phyloP scores from a whole-genome alignment of 2,888 invertebrate genomes.

The Halictus quadricinctus region DNA sequence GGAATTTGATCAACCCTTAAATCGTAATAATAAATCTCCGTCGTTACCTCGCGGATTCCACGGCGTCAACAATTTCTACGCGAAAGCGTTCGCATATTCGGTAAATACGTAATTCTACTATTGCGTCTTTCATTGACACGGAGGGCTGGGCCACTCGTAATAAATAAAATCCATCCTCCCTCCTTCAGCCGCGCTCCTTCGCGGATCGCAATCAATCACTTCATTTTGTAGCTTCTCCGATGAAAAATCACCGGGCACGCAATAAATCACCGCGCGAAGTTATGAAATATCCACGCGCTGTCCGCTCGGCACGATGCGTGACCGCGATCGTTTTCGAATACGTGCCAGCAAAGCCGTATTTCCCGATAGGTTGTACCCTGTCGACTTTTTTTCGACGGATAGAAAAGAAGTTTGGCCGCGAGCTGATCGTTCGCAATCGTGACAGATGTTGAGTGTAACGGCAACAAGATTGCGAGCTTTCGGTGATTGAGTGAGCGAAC shows the following conservation, averaged over 20 bases:
- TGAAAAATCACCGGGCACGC: constrained; percentile 69
- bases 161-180: constrained; percentile 53
- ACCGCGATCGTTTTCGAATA: constrained; percentile 62
- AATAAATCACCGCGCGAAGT: constrained; percentile 68
- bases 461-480: neutral
- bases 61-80: neutral
- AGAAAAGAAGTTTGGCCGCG: neutral
- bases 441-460: neutral
- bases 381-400: constrained; percentile 18
- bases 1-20: neutral
- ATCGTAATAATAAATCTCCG: neutral
- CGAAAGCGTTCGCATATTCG: neutral
- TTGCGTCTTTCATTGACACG: constrained; percentile 19
- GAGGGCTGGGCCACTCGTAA: constrained; percentile 24
- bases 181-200: constrained; percentile 56
- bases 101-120: constrained; percentile 35
- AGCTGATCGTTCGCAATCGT: constrained; percentile 1
- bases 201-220: constrained; percentile 68
- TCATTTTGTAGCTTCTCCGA: constrained; percentile 65
- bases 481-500: neutral
- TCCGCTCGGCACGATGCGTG: constrained; percentile 60
- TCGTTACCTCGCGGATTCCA: neutral
- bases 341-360: constrained; percentile 30
- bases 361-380: constrained; percentile 31
- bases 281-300: constrained; percentile 67